These are phyloP conservation scores for Cyclargus thomasi DNA, from an alignment of 1,140 invertebrate genomes.

Conservation along the genomic window DNA sequence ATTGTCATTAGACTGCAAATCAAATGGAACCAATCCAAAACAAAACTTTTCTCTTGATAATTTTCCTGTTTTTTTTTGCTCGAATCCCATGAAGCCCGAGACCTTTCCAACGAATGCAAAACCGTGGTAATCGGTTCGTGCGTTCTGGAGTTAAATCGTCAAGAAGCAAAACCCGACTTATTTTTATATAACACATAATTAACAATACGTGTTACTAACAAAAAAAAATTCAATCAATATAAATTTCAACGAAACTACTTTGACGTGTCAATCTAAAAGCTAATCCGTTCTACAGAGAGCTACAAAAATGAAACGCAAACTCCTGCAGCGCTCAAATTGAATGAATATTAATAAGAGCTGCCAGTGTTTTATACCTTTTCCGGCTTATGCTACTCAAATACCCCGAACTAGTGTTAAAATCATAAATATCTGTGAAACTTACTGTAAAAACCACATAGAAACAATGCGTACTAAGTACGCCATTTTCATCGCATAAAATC, in stretches of 20 bases:
- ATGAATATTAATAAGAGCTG: conserved; percentile 3
- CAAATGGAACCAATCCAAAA: no score
- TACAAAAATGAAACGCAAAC: neutral
- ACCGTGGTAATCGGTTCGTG: no score
- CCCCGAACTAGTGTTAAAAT: neutral
- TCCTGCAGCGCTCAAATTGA: neutral
- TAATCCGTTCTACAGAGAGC: neutral
- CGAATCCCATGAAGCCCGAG: no score
- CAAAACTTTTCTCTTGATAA: no score
- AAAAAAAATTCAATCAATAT: neutral
- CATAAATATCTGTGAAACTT: neutral
- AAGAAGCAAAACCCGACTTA: no score
- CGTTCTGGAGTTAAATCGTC: no score
- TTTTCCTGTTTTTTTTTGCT: no score
- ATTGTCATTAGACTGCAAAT: no score
- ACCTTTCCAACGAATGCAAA: no score
- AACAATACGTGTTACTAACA: neutral
- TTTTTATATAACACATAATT: no score
- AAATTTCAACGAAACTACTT: neutral
- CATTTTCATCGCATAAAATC: no score
- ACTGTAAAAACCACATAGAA: neutral
- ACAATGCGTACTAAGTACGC: neutral
- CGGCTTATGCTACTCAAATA: neutral
- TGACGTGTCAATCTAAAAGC: neutral
- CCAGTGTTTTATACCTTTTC: neutral